Base-by-base conservation (phyloP, 2,113 vertebrate genomes). In the Lophochroa leadbeateri region DNA sequence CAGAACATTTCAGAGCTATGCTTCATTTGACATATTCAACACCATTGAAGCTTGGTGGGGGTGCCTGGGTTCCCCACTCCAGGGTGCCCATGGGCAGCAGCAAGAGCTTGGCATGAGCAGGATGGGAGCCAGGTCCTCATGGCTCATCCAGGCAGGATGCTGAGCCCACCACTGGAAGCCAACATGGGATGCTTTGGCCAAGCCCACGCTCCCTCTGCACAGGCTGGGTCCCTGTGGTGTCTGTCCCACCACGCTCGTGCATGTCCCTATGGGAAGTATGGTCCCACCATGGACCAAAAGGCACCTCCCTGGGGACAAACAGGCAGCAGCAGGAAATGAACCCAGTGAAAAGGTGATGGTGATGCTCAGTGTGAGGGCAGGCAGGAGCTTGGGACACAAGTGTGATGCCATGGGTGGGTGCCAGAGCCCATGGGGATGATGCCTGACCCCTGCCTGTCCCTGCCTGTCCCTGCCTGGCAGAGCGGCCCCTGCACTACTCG, bases 401-500 rank as follows among this genome's bases (percentile, higher is more conserved):
- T 41, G 58, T 10, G 52, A 57, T 47, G 14, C 5, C 6, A 3
- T 13, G 9, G 20, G 46, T 14, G 58, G 33, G 29, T 52, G 46
- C 12, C 58, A 64, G 21, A 64, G 28, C 28, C 37, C 24, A 19
- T 1, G 2, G 33, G 50, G 41, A 3, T 21, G 41, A n/a, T 58
- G 55, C 55, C n/a, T 58, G 55, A 58, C 19, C 33, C 31, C 52
- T 82, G 41, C 10, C 67, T 64, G 47, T 7, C 35, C 28, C 33
- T 24, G 23, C 21, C 37, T 15, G 4, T n/a, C 12, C n/a, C 15
- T 72, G 37, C 78, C 58, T 46, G 39, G 14, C 98, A 99, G 99
- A 99, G 55, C 98, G 99, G 4, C 99, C 99, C 2, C 93, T 99
- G 95, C 99, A 99, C 96, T 99, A 99, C 94, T 97, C 97, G 7